A percentile compares a stretch with the other conserved stretches of the same genome.
phyloP scores from a whole-genome alignment of 2,113 vertebrate genomes.

The Percina caprodes region DNA sequence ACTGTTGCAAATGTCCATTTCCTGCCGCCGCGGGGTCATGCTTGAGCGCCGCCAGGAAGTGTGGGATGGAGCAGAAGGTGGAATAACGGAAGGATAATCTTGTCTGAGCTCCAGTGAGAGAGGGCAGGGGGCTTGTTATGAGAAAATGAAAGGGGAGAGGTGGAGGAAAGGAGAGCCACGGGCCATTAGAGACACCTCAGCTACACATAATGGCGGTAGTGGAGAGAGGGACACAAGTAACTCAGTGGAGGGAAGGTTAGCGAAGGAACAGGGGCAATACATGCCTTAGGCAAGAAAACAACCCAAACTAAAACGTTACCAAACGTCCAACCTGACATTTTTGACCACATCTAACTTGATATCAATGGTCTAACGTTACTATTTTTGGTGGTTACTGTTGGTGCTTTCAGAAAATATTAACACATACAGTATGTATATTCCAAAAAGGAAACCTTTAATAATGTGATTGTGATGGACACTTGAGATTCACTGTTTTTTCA shows the following conservation, averaged over 20 bases:
- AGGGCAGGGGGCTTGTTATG: conserved; percentile 78
- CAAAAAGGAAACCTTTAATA: background rate
- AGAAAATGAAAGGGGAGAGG: conserved; percentile 79
- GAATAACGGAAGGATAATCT: conserved; percentile 79
- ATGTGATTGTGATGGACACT: background rate
- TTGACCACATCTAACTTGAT: background rate
- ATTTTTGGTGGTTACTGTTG: background rate
- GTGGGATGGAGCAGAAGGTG: conserved; percentile 70
- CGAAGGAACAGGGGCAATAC: background rate
- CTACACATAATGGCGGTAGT: conserved; percentile 63
- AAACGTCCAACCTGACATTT: background rate
- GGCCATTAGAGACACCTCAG: conserved; percentile 74
- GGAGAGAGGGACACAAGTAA: conserved; percentile 36
- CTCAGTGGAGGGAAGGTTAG: conserved; percentile 34
- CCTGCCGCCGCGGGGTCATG: conserved; percentile 67
- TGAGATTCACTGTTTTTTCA: background rate
- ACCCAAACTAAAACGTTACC: background rate
- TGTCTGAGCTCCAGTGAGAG: conserved; percentile 73
- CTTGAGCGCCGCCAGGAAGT: conserved; percentile 64
- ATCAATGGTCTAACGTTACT: background rate
- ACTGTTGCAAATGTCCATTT: conserved; percentile 74
- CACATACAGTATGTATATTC: background rate
- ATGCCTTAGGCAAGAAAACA: conserved; percentile 4
- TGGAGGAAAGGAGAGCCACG: conserved; percentile 70
- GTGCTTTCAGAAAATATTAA: background rate